Base-by-base conservation (phyloP, 2,797 vertebrate species). In the Hylomyscus alleni region DNA sequence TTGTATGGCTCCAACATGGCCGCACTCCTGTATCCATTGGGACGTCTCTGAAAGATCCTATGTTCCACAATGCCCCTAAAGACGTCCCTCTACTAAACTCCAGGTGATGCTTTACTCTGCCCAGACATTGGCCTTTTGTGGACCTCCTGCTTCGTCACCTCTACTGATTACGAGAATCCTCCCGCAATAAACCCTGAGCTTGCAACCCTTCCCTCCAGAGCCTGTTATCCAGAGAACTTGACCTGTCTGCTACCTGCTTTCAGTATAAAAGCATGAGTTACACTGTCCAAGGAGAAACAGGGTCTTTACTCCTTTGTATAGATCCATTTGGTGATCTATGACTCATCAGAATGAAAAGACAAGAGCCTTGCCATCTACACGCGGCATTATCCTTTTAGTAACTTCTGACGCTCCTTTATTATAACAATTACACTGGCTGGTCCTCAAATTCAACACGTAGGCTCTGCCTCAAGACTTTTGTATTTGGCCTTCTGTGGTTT, bases 1-100 rank as follows among this genome's bases (percentile, higher is more conserved):
- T 15, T 37, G 0, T 54, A 9, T 50, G 14, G 0, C 0, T 58
- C 22, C 13, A 60, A 37, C 15, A 0, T 3, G 19, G 3, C 1
- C 12, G n/a, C 7, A 19, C n/a, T 62, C 81, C 34, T 37, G 14
- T 37, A 11, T 77, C 44, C 47, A 56, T 10, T 14, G 65, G 52
- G 40, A 29, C 47, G 26, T 40, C 47, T 19, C 62, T 83, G 50
- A 54, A 92, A 40, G 56, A 29, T 11, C 7, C 14, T 69, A n/a
- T 40, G 34, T 44, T 29, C 56, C 52, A 37, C 37, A 19, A 19
- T 1, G 5, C 34, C 13, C 1, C 0, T 44, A 6, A 52, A 44
- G 69, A 17, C 10, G 4, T 73, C 19, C 5, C 65, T 60, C 60
- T 50, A n/a, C 47, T 40, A 17, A 50, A 8, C 6, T 0, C n/a